phyloP scores from a whole-genome alignment of 2,113 vertebrate species.

The Zeus faber region DNA sequence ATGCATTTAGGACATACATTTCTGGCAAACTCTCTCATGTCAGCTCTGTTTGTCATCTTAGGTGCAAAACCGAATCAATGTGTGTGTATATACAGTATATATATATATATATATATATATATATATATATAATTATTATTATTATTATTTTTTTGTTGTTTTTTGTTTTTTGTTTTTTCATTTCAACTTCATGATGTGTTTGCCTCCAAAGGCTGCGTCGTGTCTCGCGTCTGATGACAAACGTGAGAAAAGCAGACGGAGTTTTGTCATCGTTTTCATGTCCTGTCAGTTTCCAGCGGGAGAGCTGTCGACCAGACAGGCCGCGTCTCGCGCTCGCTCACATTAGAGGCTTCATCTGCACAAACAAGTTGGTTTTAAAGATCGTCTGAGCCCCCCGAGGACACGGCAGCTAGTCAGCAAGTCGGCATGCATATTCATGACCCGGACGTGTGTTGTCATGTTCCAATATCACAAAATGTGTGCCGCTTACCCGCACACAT shows the following conservation, averaged over 20 bases:
- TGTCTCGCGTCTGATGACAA: slow-evolving; percentile 3
- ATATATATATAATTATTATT: no score
- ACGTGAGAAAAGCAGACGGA: slow-evolving; percentile 14
- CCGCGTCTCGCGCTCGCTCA: slow-evolving; percentile 20
- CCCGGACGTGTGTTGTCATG: slow-evolving; percentile 36
- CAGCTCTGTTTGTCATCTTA: no score
- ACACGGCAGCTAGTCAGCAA: slow-evolving; percentile 6
- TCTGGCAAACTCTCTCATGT: no score
- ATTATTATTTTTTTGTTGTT: no score
- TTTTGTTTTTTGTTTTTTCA: no score
- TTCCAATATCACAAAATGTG: slow-evolving; percentile 6
- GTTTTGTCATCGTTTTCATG: slow-evolving; percentile 26
- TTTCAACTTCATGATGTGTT: no score
- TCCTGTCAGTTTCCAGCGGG: slow-evolving; percentile 21
- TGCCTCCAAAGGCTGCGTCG: not conserved
- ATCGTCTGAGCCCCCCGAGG: slow-evolving; percentile 8
- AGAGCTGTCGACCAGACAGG: slow-evolving; percentile 40
- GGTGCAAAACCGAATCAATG: no score
- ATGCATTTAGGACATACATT: no score
- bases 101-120: no score
- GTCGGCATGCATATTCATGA: slow-evolving; percentile 47
- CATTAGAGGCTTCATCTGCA: slow-evolving; percentile 25
- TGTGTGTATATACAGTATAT: no score
- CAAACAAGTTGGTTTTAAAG: slow-evolving; percentile 42
- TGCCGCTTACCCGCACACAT: not conserved